phyloP scores from a whole-genome alignment of 1,140 invertebrate species.

The Cardiocondyla obscurior region DNA sequence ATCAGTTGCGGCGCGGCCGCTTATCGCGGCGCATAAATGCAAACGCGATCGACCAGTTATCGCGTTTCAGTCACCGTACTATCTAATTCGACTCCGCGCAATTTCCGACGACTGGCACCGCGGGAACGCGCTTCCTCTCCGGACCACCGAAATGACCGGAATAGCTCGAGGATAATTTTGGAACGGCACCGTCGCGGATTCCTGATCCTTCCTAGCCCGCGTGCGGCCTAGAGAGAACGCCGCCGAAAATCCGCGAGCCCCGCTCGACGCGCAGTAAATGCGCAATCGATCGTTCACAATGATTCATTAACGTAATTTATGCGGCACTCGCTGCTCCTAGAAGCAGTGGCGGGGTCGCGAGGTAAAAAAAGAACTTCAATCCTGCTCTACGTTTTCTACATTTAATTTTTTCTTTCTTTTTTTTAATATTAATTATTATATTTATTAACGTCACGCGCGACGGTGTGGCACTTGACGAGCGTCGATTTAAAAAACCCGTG shows the following conservation, averaged over 20 bases:
- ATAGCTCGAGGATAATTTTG: constrained; percentile 51
- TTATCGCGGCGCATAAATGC: not conserved
- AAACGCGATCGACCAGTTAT: not conserved
- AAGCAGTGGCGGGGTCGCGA: too few species aligned
- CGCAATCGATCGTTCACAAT: not conserved
- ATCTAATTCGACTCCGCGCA: not conserved
- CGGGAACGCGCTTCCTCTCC: not conserved
- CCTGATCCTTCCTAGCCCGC: not conserved
- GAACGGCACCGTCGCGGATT: constrained; percentile 41
- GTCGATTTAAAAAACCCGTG: not conserved
- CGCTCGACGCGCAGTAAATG: not conserved
- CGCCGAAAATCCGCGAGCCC: not conserved
- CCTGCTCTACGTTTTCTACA: too few species aligned
- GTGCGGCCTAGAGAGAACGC: not conserved
- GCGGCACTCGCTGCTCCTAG: too few species aligned
- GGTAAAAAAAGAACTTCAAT: not conserved
- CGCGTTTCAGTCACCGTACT: not conserved
- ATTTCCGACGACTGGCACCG: constrained; percentile 1
- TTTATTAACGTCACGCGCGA: not conserved
- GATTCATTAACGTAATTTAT: not conserved
- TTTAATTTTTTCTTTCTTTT: too few species aligned
- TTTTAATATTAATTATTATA: too few species aligned
- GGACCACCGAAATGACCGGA: constrained; percentile 22
- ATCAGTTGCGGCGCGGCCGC: not conserved
- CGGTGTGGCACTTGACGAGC: not conserved